A percentile compares a stretch with the other conserved stretches of the same genome.
phyloP scores from a whole-genome alignment of 2,113 vertebrate genomes.

The Callopanchax toddi region DNA sequence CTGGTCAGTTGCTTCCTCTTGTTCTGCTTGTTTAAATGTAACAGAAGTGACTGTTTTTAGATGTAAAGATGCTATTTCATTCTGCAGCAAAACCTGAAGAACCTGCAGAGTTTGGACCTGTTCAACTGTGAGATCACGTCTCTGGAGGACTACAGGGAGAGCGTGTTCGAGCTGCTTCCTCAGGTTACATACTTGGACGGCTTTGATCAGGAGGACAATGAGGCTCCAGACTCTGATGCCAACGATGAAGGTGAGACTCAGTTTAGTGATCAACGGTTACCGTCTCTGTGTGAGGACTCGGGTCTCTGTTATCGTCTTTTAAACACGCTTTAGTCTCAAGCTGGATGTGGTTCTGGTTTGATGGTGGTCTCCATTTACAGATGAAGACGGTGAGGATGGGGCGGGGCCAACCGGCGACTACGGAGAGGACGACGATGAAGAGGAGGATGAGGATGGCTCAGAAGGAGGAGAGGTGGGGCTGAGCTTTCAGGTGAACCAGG shows the following conservation, averaged over 20 bases:
- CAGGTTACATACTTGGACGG: constrained; percentile 84
- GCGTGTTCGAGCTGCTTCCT: constrained; percentile 81
- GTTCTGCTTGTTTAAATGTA: background rate
- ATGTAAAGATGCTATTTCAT: background rate
- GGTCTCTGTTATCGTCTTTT: background rate
- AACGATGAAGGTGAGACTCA: constrained; percentile 72
- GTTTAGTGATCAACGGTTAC: too few relatives aligned
- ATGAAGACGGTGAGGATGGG: constrained; percentile 56
- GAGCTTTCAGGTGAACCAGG: constrained; percentile 20
- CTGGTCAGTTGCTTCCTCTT: constrained; percentile 76
- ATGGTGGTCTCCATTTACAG: constrained; percentile 14
- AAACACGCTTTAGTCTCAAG: too few relatives aligned
- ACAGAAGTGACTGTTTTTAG: background rate
- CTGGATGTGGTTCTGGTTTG: background rate
- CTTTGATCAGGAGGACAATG: constrained; percentile 81
- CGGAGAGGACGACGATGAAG: constrained; percentile 62
- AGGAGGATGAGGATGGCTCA: constrained; percentile 51
- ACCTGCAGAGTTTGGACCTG: constrained; percentile 81
- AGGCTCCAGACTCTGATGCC: constrained; percentile 81
- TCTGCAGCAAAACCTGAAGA: constrained; percentile 81
- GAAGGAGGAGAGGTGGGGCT: constrained; percentile 38
- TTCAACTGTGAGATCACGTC: constrained; percentile 86
- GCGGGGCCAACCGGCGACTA: background rate
- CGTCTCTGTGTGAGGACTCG: too few relatives aligned
- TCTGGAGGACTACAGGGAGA: constrained; percentile 83